These are phyloP conservation scores for Bombus haemorrhoidalis DNA, from an alignment of 1,140 invertebrate species.

Conservation along the genomic window DNA sequence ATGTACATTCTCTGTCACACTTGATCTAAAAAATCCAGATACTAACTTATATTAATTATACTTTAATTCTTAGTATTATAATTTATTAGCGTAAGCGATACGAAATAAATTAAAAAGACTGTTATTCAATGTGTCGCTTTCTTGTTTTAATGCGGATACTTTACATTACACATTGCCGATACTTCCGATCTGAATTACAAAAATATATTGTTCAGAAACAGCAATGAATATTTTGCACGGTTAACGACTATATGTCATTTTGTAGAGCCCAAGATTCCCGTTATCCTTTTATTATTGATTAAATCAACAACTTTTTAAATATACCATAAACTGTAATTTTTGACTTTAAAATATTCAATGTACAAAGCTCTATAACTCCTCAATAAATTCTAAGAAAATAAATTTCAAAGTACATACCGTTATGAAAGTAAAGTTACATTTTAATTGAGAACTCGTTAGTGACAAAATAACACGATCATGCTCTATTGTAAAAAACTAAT, in stretches of 20 bases:
- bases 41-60: slow-evolving; percentile 67
- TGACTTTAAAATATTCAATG: slow-evolving; percentile 4
- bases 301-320: neutral
- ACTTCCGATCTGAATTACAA: slow-evolving; percentile 10
- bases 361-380: slow-evolving; percentile 30
- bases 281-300: slow-evolving; percentile 10
- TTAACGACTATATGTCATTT: neutral
- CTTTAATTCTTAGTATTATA: slow-evolving; percentile 73
- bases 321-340: slow-evolving; percentile 11
- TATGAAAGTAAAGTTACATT: slow-evolving; percentile 26
- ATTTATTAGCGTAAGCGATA: slow-evolving; percentile 75
- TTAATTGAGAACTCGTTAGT: slow-evolving; percentile 23
- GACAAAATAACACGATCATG: slow-evolving; percentile 15
- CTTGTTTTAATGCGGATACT: neutral
- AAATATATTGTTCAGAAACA: neutral
- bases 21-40: slow-evolving; percentile 40
- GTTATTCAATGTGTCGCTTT: slow-evolving; percentile 63
- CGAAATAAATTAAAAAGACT: slow-evolving; percentile 75
- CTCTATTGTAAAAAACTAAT: slow-evolving; percentile 38
- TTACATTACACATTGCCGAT: slow-evolving; percentile 29
- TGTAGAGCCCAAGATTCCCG: neutral
- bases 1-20: slow-evolving; percentile 72
- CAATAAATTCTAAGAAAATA: slow-evolving; percentile 12
- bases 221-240: neutral
- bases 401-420: neutral